These are phyloP conservation scores for Allobates femoralis DNA, from an alignment of 2,797 vertebrate genomes.

Conservation along the genomic window DNA sequence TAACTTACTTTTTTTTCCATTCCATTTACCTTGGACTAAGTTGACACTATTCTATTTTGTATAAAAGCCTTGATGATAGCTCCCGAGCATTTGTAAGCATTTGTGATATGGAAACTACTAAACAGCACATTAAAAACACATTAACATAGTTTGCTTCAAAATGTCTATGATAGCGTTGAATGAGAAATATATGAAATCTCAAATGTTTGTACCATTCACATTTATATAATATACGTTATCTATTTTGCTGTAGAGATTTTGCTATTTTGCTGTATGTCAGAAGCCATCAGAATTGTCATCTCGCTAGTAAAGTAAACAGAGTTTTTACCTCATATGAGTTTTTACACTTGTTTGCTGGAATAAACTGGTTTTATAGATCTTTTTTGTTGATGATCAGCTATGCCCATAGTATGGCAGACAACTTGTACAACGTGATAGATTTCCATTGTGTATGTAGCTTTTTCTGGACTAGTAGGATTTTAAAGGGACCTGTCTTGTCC, in stretches of 20 bases:
- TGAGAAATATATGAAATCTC: background rate
- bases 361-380: background rate
- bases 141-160: background rate
- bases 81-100: background rate
- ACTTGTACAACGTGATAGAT: background rate
- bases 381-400: background rate
- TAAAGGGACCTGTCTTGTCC: too few relatives aligned
- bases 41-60: background rate
- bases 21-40: background rate
- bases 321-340: background rate
- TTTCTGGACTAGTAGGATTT: background rate
- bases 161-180: background rate
- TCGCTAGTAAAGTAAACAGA: background rate
- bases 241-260: background rate
- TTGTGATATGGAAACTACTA: background rate
- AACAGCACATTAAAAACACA: background rate
- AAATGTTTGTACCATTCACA: background rate
- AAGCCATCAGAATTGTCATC: background rate
- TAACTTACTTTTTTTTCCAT: background rate
- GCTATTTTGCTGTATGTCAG: background rate
- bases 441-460: background rate
- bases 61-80: background rate
- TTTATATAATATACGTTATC: conserved; percentile 6
- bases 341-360: background rate
- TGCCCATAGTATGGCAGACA: background rate